phyloP scores from a whole-genome alignment of 2,113 vertebrate species.

The Tauraco erythrolophus region DNA sequence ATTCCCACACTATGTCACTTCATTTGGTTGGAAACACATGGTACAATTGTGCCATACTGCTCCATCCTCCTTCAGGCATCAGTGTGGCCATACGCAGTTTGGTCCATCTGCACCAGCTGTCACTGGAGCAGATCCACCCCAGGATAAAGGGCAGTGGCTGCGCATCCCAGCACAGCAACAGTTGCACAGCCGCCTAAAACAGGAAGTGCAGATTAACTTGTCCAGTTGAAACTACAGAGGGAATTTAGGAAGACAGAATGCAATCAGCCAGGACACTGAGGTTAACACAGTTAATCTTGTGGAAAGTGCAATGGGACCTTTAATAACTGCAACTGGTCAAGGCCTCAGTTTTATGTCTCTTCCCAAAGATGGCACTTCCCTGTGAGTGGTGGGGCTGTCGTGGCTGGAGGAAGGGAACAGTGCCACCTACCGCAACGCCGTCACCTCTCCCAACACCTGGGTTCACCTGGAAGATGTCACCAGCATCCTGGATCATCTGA shows the following conservation, averaged over 20 bases:
- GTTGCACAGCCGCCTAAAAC: not conserved
- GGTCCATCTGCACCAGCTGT: accelerated
- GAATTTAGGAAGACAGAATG: slow-evolving; percentile 72
- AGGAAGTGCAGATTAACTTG: slow-evolving; percentile 70
- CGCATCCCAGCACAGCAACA: not conserved
- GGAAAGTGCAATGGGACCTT: slow-evolving; percentile 72
- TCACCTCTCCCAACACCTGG: not conserved
- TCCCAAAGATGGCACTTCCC: slow-evolving; percentile 61
- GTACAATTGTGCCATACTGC: not conserved
- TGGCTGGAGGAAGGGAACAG: slow-evolving; percentile 40
- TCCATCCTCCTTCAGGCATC: not conserved
- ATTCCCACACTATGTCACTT: not conserved
- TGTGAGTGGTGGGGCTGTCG: not conserved
- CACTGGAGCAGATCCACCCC: not conserved
- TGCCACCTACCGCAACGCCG: slow-evolving; percentile 18
- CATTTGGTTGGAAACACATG: not conserved
- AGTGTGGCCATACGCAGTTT: accelerated
- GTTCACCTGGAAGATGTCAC: not conserved
- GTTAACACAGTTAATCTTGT: slow-evolving; percentile 73
- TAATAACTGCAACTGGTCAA: slow-evolving; percentile 71
- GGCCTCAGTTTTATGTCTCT: slow-evolving; percentile 67
- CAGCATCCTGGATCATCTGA: not conserved
- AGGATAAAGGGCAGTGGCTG: not conserved
- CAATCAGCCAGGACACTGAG: slow-evolving; percentile 70
- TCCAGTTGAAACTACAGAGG: slow-evolving; percentile 57